These are phyloP conservation scores for Platichthys flesus DNA, from an alignment of 2,113 vertebrate genomes.

Conservation along the genomic window DNA sequence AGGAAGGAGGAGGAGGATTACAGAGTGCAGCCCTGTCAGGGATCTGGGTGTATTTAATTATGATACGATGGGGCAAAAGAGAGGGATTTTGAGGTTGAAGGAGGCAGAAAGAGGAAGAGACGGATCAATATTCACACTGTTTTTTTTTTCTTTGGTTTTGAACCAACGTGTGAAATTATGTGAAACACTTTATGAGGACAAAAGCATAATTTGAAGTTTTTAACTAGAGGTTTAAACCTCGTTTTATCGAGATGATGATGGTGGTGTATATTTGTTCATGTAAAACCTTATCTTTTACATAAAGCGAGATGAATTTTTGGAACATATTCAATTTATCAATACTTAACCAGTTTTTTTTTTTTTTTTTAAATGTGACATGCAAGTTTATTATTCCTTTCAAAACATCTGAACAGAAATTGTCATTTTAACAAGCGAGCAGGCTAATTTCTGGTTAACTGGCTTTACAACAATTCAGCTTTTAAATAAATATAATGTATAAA, in stretches of 20 bases:
- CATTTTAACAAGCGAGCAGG: too few species aligned
- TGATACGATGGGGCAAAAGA: not conserved
- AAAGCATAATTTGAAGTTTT: not conserved
- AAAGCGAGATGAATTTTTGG: too few species aligned
- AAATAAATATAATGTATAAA: too few species aligned
- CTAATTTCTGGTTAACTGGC: not conserved
- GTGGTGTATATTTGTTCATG: not conserved
- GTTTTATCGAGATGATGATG: too few species aligned
- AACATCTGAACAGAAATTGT: not conserved
- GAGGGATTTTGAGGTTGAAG: not conserved
- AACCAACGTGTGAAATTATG: too few species aligned
- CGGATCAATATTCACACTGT: not conserved
- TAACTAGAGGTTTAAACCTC: not conserved
- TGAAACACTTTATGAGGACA: not conserved
- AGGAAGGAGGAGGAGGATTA: slow-evolving; percentile 43
- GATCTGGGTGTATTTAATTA: not conserved
- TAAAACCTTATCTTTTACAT: not conserved
- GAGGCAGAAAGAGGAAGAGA: not conserved
- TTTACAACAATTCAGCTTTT: not conserved
- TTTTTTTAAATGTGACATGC: too few species aligned
- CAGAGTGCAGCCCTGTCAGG: slow-evolving; percentile 33
- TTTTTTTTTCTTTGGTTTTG: too few species aligned
- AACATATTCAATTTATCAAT: too few species aligned
- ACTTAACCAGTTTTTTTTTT: too few species aligned
- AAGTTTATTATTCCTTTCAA: too few species aligned